phyloP scores from a whole-genome alignment of 2,113 vertebrate species.

The Megalops atlanticus region DNA sequence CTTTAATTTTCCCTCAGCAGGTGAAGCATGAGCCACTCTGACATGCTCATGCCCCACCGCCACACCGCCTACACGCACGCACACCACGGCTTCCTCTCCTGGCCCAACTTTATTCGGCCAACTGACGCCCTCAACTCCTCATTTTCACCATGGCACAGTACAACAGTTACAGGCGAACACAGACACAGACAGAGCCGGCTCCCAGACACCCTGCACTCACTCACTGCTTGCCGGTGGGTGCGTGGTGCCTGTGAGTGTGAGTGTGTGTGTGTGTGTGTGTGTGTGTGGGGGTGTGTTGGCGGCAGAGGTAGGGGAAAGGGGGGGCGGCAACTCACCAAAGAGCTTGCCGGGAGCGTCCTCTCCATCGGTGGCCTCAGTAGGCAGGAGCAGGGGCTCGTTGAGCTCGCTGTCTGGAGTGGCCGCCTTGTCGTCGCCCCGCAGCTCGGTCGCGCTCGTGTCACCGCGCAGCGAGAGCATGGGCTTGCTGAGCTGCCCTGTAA shows the following conservation, averaged over 20 bases:
- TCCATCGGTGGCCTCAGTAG: constrained; percentile 88
- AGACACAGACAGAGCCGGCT: background rate
- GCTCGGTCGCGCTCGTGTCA: constrained; percentile 96
- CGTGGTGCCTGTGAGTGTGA: background rate
- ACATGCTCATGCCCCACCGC: background rate
- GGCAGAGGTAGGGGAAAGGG: constrained; percentile 2
- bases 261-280: background rate
- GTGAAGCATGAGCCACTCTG: background rate
- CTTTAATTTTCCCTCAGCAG: background rate
- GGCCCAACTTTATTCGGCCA: background rate
- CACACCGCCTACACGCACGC: background rate
- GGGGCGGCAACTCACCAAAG: constrained; percentile 84
- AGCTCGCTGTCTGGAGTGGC: constrained; percentile 93
- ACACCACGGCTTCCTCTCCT: background rate
- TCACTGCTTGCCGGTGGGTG: no score
- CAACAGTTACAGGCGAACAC: background rate
- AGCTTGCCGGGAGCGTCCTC: constrained; percentile 94
- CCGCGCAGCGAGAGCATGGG: constrained; percentile 93
- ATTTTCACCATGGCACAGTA: no score
- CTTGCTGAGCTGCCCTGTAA: constrained; percentile 98
- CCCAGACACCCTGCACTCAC: background rate
- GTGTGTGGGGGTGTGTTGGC: background rate
- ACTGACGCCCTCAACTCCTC: background rate
- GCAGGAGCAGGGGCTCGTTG: constrained; percentile 88
- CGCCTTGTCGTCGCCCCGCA: constrained; percentile 92